Evolutionary conservation across 2,888 invertebrate genomes (phyloP), one percentile per base, ranked within the genome.

Genomic region (Argyresthia goedartella): DNA sequence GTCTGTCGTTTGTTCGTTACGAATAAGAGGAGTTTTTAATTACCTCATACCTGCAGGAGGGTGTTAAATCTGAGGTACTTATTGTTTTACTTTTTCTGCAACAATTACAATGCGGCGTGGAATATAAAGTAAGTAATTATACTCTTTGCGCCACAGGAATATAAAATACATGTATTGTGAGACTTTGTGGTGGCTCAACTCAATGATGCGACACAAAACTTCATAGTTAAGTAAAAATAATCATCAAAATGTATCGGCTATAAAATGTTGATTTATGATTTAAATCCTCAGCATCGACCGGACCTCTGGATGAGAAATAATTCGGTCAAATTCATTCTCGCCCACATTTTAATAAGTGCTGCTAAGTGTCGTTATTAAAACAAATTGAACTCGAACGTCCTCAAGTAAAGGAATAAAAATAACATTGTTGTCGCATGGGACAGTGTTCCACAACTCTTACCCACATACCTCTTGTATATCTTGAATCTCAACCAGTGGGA

Each of bases 331-430:
- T 66, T 68, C 74, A 74, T 69, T 68, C 66, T 75, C 78, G 74
- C 79, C 76, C 72, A 79, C 76, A 70, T 73, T 76, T 79, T 76
- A 80, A 77, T 81, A 81, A 84, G 81, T 76, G 77, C 65, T 69
- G 63, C 71, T 73, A 73, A 80, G 81, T 75, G 76, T 74, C 72
- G 76, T 82, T 79, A 78, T 81, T 80, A 80, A 81, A 81, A 81
- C 71, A 79, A 78, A 80, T 79, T 75, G 78, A 77, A 60, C 62
- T 53, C 45, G 47, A 52, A 54, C 50, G 43, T 48, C 60, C 53
- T 51, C 44, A 54, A 56, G 55, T 54, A 56, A 51, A 53, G 64
- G 61, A 65, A 67, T 73, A 74, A 79, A 72, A 72, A 71, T 66
- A 68, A 66, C 63, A 62, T 59, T 64, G 65, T 59, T 64, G 65